A percentile compares a stretch with the other conserved stretches of the same genome.
Evolutionary conservation across 2,888 invertebrate genomes (phyloP).

Genomic region (Zelleria hepariella): DNA sequence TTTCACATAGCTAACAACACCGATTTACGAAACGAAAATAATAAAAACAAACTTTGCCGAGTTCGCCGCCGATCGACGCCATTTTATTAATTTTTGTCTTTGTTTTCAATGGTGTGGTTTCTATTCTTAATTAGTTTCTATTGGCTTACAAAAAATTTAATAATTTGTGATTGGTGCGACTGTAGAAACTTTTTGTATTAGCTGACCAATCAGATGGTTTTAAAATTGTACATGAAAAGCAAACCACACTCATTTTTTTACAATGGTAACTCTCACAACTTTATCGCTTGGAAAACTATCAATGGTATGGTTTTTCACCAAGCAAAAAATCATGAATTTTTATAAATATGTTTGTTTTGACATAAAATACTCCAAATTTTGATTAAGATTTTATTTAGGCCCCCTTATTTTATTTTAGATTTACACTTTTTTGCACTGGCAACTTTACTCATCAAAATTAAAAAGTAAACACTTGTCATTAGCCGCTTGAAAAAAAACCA

Average conservation of each 20-base stretch:
- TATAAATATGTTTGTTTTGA: too few relatives aligned
- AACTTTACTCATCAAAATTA: slow-evolving; percentile 44
- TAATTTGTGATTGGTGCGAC: not conserved
- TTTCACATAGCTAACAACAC: not conserved
- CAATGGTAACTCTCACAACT: not conserved
- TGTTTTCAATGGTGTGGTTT: not conserved
- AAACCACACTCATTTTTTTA: not conserved
- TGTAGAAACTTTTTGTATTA: not conserved
- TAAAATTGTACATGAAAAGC: not conserved
- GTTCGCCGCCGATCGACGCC: too few relatives aligned
- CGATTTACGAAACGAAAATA: not conserved
- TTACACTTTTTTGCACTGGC: slow-evolving; percentile 34
- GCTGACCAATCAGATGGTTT: not conserved
- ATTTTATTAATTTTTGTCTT: not conserved
- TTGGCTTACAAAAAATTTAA: not conserved
- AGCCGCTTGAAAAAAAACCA: slow-evolving; percentile 59
- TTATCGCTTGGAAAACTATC: not conserved
- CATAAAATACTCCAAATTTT: too few relatives aligned
- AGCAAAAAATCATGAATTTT: too few relatives aligned
- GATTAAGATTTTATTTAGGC: too few relatives aligned
- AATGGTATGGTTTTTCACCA: too few relatives aligned
- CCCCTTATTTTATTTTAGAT: too few relatives aligned
- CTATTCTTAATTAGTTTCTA: not conserved
- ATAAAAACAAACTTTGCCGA: not conserved
- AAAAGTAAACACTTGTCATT: slow-evolving; percentile 57